These are phyloP conservation scores for Podilymbus podiceps DNA, from an alignment of 2,113 vertebrate species.

Conservation along the genomic window DNA sequence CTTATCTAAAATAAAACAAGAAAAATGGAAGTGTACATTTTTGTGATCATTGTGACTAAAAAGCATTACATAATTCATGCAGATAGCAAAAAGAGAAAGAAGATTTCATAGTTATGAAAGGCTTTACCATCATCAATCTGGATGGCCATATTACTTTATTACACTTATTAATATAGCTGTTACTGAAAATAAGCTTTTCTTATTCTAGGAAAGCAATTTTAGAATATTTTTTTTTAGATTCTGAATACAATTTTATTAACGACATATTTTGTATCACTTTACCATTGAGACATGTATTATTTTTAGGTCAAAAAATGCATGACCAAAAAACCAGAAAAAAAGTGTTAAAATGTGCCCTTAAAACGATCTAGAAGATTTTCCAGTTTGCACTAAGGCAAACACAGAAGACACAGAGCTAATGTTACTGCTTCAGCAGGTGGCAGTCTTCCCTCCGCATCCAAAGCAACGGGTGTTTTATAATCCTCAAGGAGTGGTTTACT, in stretches of 20 bases:
- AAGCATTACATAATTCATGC: neutral
- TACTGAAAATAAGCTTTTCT: neutral
- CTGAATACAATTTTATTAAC: neutral
- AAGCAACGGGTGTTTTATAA: neutral
- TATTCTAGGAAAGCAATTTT: neutral
- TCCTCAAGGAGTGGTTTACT: neutral
- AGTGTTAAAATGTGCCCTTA: neutral
- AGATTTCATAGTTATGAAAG: neutral
- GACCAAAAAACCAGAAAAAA: neutral
- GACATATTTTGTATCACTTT: accelerated
- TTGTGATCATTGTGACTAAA: neutral
- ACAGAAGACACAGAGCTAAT: neutral
- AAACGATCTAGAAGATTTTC: neutral
- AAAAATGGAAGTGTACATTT: neutral
- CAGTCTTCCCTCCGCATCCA: conserved; percentile 12
- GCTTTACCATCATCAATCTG: neutral
- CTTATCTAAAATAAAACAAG: conserved; percentile 85
- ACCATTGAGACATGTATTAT: neutral
- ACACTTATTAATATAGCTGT: neutral
- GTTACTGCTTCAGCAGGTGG: conserved; percentile 45
- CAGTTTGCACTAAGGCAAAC: neutral
- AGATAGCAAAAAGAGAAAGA: neutral
- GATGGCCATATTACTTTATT: neutral
- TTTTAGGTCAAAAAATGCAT: neutral
- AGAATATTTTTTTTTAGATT: neutral